A percentile compares a stretch with the other conserved stretches of the same genome.
Conservation (phyloP, 2,888 invertebrate genomes). For the Asteroscopus sphinx region DNA sequence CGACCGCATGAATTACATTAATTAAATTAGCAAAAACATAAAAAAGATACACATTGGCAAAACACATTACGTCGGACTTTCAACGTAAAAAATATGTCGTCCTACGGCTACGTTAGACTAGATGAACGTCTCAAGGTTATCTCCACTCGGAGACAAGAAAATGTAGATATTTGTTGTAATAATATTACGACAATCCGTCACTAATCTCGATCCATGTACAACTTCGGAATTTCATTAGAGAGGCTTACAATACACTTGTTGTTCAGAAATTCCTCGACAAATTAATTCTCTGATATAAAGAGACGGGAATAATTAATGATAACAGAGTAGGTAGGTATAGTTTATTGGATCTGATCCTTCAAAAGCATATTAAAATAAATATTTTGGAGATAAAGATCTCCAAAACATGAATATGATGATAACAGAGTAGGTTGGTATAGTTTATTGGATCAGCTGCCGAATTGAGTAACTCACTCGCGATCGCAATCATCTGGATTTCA, state of each 20-base stretch:
- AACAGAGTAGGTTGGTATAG: too few species aligned
- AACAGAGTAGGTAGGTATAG: conserved; percentile 22
- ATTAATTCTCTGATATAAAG: conserved; percentile 41
- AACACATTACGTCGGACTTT: not conserved
- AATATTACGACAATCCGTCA: conserved; percentile 27
- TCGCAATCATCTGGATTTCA: too few species aligned
- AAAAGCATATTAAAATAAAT: conserved; percentile 19
- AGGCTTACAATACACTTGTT: conserved; percentile 37
- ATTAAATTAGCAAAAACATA: too few species aligned
- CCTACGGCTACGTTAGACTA: not conserved
- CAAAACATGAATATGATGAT: too few species aligned
- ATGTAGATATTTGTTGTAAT: conserved; percentile 19
- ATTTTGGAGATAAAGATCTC: too few species aligned
- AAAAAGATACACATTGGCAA: not conserved
- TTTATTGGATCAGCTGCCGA: too few species aligned
- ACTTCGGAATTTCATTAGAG: conserved; percentile 47
- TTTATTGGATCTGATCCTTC: conserved; percentile 38
- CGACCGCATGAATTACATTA: too few species aligned
- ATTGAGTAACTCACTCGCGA: too few species aligned
- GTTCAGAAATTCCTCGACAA: conserved; percentile 43
- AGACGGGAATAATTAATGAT: conserved; percentile 37
- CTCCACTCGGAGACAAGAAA: conserved; percentile 7
- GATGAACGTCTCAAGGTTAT: not conserved
- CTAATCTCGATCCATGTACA: conserved; percentile 35
- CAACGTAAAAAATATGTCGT: conserved; percentile 1